phyloP scores from a whole-genome alignment of 2,888 invertebrate genomes.

The Palloptera scutellata region DNA sequence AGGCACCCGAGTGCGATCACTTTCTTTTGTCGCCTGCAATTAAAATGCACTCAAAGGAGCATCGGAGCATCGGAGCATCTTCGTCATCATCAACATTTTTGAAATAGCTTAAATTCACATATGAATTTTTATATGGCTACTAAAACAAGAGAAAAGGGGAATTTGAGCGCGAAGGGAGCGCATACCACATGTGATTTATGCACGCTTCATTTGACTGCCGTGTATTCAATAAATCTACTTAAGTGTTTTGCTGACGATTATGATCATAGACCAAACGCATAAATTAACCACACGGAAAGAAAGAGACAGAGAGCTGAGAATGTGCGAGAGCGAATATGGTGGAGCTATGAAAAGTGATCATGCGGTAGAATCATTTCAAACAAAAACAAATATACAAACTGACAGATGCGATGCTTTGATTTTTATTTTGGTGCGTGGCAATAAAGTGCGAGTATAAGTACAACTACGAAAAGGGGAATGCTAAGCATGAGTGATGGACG shows the following conservation, averaged over 20 bases:
- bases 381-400: constrained; percentile 10
- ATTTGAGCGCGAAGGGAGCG: background rate
- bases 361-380: background rate
- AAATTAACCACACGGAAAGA: background rate
- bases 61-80: background rate
- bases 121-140: background rate
- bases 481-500: no score
- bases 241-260: constrained; percentile 34
- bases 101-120: constrained; percentile 5
- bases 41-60: constrained; percentile 29
- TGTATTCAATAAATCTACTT: constrained; percentile 45
- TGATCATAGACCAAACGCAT: constrained; percentile 16
- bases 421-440: constrained; percentile 23
- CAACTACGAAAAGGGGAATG: no score
- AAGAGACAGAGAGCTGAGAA: background rate
- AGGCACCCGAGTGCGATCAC: constrained; percentile 27
- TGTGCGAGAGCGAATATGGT: constrained; percentile 11
- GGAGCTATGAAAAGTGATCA: background rate
- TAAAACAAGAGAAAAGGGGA: background rate
- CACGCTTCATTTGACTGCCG: constrained; percentile 25
- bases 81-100: constrained; percentile 5
- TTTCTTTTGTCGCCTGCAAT: constrained; percentile 42
- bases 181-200: constrained; percentile 25
- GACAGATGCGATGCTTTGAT: constrained; percentile 31
- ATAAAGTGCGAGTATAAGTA: no score